Evolutionary conservation across 2,113 vertebrate genomes (phyloP).

Genomic region (Emydura subglobosa): DNA sequence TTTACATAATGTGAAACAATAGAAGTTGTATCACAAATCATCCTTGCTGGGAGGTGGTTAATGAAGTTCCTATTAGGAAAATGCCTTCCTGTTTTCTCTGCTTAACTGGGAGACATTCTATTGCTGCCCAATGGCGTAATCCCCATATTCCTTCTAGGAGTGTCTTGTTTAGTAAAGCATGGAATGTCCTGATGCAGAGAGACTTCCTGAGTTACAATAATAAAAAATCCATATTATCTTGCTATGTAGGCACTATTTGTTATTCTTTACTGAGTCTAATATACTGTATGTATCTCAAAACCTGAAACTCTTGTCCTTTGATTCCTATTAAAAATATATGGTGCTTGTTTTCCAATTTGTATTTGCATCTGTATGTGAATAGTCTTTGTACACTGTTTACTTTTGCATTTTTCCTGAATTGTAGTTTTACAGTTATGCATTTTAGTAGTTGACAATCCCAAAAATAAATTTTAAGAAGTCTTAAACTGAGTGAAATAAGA

Average conservation of each 20-base stretch:
- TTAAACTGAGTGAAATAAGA: not conserved
- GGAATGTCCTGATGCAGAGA: not conserved
- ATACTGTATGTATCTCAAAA: not conserved
- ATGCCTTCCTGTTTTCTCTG: not conserved
- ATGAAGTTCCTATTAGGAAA: not conserved
- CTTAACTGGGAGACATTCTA: not conserved
- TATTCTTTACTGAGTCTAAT: not conserved
- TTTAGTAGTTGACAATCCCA: not conserved
- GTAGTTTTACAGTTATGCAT: not conserved
- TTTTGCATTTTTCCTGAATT: not conserved
- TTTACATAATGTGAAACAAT: not conserved
- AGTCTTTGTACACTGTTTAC: not conserved
- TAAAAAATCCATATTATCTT: not conserved
- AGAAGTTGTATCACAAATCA: not conserved
- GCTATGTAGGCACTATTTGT: not conserved
- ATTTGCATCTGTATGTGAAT: fast-evolving
- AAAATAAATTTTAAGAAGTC: fast-evolving
- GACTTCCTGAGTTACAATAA: not conserved
- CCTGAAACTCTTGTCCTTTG: not conserved
- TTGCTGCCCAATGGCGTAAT: not conserved
- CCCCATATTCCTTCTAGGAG: not conserved
- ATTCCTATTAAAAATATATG: not conserved
- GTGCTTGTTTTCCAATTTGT: not conserved
- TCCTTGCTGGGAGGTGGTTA: not conserved
- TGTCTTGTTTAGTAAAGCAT: not conserved